These are phyloP conservation scores for Melanerpes formicivorus DNA, from an alignment of 2,113 vertebrate genomes.

Conservation along the genomic window DNA sequence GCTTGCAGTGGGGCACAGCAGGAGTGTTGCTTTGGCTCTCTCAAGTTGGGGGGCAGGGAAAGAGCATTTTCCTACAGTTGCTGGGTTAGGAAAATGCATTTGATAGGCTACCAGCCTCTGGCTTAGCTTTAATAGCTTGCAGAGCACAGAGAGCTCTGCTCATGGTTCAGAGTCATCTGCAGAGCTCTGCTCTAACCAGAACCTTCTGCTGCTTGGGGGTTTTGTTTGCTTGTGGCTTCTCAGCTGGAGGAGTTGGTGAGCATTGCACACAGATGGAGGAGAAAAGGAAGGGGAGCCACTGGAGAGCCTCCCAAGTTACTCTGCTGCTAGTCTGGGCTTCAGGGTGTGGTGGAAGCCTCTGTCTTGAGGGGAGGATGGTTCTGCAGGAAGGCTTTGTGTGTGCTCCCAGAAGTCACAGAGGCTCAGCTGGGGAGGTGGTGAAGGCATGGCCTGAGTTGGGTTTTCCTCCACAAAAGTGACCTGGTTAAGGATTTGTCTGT, in stretches of 20 bases:
- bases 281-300: background rate
- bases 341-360: background rate
- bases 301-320: background rate
- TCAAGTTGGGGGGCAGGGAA: background rate
- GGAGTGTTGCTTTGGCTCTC: background rate
- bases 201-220: background rate
- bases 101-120: background rate
- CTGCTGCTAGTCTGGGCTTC: background rate
- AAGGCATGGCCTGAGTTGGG: background rate
- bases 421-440: background rate
- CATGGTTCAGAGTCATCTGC: background rate
- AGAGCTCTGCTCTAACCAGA: background rate
- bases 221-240: conserved; percentile 10
- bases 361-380: background rate
- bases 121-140: background rate
- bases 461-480: background rate
- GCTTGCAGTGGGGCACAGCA: background rate
- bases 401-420: background rate
- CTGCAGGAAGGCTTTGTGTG: background rate
- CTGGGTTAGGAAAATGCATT: background rate
- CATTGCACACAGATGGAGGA: background rate
- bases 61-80: background rate
- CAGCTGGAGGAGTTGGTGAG: background rate
- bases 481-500: background rate
- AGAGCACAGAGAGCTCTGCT: background rate